Evolutionary conservation across 1,140 invertebrate species (phyloP).

Genomic region (Hyphantria cunea): DNA sequence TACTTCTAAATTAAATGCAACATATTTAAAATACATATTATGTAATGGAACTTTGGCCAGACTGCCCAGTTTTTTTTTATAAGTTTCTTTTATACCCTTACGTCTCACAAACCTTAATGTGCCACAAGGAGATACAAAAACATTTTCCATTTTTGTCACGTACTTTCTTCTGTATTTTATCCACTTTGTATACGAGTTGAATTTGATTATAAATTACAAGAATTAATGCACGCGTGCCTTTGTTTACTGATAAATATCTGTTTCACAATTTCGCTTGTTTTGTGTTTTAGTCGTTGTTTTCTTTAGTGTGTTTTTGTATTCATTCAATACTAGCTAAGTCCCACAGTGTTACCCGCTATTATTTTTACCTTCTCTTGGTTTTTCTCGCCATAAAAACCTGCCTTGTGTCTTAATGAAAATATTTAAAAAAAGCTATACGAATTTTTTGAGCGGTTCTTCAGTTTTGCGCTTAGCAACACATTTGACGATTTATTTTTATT

Average conservation of each 20-base stretch:
- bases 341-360: too few relatives aligned
- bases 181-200: conserved; percentile 20
- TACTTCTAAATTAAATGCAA: too few relatives aligned
- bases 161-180: conserved; percentile 14
- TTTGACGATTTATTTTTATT: too few relatives aligned
- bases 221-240: conserved; percentile 42
- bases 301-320: not conserved
- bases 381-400: too few relatives aligned
- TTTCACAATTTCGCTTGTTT: conserved; percentile 16
- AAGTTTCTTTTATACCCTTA: not conserved
- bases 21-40: too few relatives aligned
- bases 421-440: too few relatives aligned
- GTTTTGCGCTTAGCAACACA: too few relatives aligned
- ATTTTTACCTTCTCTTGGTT: too few relatives aligned
- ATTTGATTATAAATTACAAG: conserved; percentile 55
- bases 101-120: conserved; percentile 14
- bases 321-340: too few relatives aligned
- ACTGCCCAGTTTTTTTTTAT: not conserved
- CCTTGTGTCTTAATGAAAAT: too few relatives aligned
- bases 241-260: conserved; percentile 33
- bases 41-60: too few relatives aligned
- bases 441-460: too few relatives aligned
- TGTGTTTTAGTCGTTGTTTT: conserved; percentile 1
- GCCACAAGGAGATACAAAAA: not conserved
- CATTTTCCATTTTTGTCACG: conserved; percentile 22